phyloP scores from a whole-genome alignment of 1,140 invertebrate species.

The Drosophila gunungcola region DNA sequence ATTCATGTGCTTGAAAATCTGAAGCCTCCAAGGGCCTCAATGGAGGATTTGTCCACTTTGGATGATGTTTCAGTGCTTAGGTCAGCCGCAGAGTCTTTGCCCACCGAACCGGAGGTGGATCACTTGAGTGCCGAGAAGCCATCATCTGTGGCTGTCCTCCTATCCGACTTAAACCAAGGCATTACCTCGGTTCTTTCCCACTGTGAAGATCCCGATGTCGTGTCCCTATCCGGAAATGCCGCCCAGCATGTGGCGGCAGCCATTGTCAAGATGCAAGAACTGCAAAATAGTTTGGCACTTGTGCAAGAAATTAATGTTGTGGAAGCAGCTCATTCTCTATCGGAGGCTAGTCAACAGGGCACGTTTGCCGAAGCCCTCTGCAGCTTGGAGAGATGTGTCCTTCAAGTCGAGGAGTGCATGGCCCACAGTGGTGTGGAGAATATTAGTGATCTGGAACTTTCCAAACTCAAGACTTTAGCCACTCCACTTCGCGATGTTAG shows the following conservation, averaged over 20 bases:
- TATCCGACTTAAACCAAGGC: conserved; percentile 71
- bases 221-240: conserved; percentile 26
- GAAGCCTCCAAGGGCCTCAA: conserved; percentile 43
- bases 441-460: conserved; percentile 60
- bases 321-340: conserved; percentile 55
- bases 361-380: conserved; percentile 76
- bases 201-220: conserved; percentile 58
- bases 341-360: conserved; percentile 55
- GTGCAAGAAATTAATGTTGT: conserved; percentile 51
- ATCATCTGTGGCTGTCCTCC: conserved; percentile 26
- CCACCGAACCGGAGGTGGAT: conserved; percentile 42
- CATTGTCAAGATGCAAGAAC: conserved; percentile 64
- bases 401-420: conserved; percentile 74
- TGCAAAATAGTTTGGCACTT: conserved; percentile 62
- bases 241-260: conserved; percentile 71
- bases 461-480: conserved; percentile 63
- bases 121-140: conserved; percentile 15
- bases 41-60: conserved; percentile 84
- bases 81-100: conserved; percentile 85
- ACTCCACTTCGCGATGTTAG: conserved; percentile 65
- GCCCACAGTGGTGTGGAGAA: conserved; percentile 59
- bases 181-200: conserved; percentile 67
- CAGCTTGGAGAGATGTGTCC: conserved; percentile 68
- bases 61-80: conserved; percentile 87
- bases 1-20: conserved; percentile 55